Conservation (phyloP, 2,797 vertebrate genomes). For the Pseudotriccus pelzelni region DNA sequence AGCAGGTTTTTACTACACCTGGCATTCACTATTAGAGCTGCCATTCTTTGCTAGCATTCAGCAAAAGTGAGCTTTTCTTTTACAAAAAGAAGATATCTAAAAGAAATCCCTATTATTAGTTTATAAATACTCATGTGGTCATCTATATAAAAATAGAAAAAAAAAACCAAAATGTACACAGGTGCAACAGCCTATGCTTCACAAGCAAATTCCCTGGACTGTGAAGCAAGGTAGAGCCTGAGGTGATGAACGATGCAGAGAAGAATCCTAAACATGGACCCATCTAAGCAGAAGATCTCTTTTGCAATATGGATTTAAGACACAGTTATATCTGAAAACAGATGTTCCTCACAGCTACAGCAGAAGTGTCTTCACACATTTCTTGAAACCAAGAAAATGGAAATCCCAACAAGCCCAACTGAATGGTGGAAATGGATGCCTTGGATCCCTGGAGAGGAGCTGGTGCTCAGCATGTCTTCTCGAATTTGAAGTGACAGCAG, state of each 20-base stretch:
- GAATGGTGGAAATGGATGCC: background rate
- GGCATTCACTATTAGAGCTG: background rate
- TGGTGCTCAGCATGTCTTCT: background rate
- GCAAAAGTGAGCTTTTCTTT: background rate
- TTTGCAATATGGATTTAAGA: background rate
- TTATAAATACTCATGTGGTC: background rate
- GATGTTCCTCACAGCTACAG: background rate
- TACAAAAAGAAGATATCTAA: background rate
- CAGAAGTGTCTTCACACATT: background rate
- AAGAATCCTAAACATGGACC: background rate
- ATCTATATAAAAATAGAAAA: background rate
- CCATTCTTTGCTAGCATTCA: background rate
- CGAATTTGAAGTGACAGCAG: rapidly evolving
- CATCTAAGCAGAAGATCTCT: background rate
- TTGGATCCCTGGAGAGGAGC: background rate
- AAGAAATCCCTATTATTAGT: background rate
- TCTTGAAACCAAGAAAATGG: rapidly evolving
- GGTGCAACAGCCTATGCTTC: background rate
- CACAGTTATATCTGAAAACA: background rate
- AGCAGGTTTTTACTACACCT: background rate
- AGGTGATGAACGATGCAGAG: rapidly evolving
- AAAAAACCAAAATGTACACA: background rate
- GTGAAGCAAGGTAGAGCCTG: background rate
- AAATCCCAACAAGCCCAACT: background rate
- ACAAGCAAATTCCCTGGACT: background rate